Base-by-base conservation (phyloP, 1,140 invertebrate species). In the Drosophila sturtevanti region DNA sequence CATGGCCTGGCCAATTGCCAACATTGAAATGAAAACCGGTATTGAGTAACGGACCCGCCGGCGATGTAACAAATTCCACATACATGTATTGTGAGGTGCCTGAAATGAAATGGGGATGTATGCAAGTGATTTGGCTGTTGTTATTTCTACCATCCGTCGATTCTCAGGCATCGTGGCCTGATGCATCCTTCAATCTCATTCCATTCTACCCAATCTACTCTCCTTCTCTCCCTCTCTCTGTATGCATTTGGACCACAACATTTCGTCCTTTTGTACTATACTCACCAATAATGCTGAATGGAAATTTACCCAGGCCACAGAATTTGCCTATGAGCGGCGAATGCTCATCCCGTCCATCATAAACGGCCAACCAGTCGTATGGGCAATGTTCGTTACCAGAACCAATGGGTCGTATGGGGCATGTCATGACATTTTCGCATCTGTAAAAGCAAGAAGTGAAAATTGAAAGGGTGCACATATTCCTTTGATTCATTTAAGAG, bases 11-110 rank as follows among this genome's bases (percentile, higher is more conserved):
- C 96, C 96, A 97, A 91, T 97, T 97, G 54, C 97, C 97, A 18
- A 98, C 97, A 92, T 97, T 98, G 93, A 98, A 98, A 91, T 98
- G 97, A 89, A 98, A 98, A 0, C 97, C 97, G 0, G 97, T 98
- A 90, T 97, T 98, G 10, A 98, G 93, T 11, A 98, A 92, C 0
- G 97, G 97, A 12, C 97, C 95, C 68, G 97, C 97, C 35, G 96
- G 95, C 2, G 97, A 98, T 10, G 96, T 97, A 18, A 98, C 95
- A 90, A 98, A 98, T 91, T 98, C 97, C 2, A 98, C 96, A 85
- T 97, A 97, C 59, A 98, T 93, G 81, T 98, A 96, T 71, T 96
- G 95, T 21, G 97, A 97, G 12, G 97, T 98, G 5, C 97, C 91
- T 92, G 65, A 48, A 21, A 48, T 18, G 10, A 10, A 48, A 11